Evolutionary conservation across 1,140 invertebrate genomes (phyloP).

Genomic region (Helicorthomorpha holstii): DNA sequence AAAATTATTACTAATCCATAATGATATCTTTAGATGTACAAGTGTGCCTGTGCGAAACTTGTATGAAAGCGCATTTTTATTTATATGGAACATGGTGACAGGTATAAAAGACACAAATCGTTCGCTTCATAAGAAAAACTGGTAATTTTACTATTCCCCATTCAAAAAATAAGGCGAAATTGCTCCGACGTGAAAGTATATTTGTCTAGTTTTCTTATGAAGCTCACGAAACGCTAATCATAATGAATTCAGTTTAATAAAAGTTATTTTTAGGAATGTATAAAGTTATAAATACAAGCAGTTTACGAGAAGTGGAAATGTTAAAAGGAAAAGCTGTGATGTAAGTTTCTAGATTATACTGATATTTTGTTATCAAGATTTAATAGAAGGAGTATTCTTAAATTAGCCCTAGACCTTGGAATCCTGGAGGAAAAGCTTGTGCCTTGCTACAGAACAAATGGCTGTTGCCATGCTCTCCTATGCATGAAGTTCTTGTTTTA

Average conservation of each 20-base stretch:
- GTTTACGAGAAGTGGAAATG: constrained; percentile 37
- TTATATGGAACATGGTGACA: not conserved
- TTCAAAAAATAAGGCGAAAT: no score
- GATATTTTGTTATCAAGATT: no score
- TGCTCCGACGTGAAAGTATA: no score
- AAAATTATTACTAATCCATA: no score
- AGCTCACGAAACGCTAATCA: no score
- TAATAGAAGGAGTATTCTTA: not conserved
- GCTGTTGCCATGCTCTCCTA: constrained; percentile 29
- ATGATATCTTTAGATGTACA: not conserved
- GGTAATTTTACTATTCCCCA: no score
- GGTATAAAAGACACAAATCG: not conserved
- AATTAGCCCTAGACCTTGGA: constrained; percentile 30
- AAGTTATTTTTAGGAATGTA: constrained; percentile 36
- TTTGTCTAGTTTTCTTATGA: no score
- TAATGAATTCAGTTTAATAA: no score
- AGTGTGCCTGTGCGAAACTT: not conserved
- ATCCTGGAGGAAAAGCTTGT: constrained; percentile 35
- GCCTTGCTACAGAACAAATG: constrained; percentile 30
- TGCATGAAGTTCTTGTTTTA: constrained; percentile 33
- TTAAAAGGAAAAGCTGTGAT: constrained; percentile 18
- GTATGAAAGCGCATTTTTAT: not conserved
- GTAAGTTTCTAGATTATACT: constrained; percentile 13
- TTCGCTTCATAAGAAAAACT: no score
- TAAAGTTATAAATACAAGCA: constrained; percentile 42